A percentile compares a stretch with the other conserved stretches of the same genome.
Evolutionary conservation across 2,797 vertebrate genomes (phyloP).

Genomic region (Hippopotamyrus pictus): DNA sequence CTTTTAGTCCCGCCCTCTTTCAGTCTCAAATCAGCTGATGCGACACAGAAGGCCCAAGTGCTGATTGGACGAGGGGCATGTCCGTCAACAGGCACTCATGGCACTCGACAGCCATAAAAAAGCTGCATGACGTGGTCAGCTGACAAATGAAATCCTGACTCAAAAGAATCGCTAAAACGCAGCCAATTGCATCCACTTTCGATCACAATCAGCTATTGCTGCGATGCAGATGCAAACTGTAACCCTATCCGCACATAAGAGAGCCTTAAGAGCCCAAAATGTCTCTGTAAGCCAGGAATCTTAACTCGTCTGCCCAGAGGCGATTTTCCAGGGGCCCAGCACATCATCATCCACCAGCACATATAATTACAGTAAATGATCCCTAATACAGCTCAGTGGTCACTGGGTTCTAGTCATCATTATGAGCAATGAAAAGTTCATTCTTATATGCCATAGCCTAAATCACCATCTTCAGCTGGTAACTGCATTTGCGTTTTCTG

Average conservation of each 20-base stretch:
- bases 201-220: neutral
- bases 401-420: neutral
- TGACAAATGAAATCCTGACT: neutral
- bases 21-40: neutral
- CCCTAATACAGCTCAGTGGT: neutral
- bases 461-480: neutral
- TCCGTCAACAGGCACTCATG: neutral
- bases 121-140: neutral
- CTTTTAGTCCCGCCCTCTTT: neutral
- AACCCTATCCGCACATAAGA: neutral
- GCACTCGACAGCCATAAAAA: neutral
- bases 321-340: neutral
- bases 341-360: neutral
- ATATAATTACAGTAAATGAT: constrained; percentile 1
- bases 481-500: neutral
- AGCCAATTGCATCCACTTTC: neutral
- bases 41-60: neutral
- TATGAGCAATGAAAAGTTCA: constrained; percentile 1
- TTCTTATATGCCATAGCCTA: neutral
- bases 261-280: neutral
- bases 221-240: neutral
- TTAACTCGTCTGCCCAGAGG: neutral
- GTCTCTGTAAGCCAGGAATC: neutral
- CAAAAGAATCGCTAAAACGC: neutral
- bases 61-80: neutral